Evolutionary conservation across 2,113 vertebrate species (phyloP).

Genomic region (Motacilla tschutschensis): DNA sequence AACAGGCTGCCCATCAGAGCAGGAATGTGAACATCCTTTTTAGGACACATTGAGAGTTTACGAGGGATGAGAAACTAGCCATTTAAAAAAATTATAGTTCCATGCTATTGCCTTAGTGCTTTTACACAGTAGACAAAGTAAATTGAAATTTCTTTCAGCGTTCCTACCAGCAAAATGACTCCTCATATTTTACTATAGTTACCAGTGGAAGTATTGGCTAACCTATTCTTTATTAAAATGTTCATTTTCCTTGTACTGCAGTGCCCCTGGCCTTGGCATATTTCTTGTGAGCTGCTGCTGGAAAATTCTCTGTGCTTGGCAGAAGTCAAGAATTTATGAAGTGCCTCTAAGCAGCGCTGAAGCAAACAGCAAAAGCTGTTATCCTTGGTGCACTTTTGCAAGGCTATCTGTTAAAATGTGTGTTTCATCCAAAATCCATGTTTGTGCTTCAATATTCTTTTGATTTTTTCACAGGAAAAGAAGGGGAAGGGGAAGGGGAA

Average conservation of each 20-base stretch:
- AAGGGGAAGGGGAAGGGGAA: fast-evolving
- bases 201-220: slow-evolving; percentile 40
- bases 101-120: neutral
- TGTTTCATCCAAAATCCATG: slow-evolving; percentile 6
- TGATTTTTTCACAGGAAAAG: neutral
- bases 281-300: slow-evolving; percentile 50
- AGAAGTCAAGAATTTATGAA: slow-evolving; percentile 70
- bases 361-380: slow-evolving; percentile 48
- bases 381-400: slow-evolving; percentile 12
- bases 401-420: slow-evolving; percentile 14
- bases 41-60: neutral
- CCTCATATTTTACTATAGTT: slow-evolving; percentile 51
- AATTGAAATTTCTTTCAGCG: slow-evolving; percentile 48
- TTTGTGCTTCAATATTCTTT: neutral
- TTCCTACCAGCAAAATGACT: slow-evolving; percentile 43
- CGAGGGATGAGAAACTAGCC: neutral
- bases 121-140: slow-evolving; percentile 31
- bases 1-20: neutral
- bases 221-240: slow-evolving; percentile 62
- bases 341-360: slow-evolving; percentile 45
- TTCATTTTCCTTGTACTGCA: slow-evolving; percentile 49
- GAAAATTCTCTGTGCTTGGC: slow-evolving; percentile 57
- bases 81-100: neutral
- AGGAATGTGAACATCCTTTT: neutral
- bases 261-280: slow-evolving; percentile 55